Percentiles rank a stretch among this genome's conserved stretches.
Evolutionary conservation across 2,113 vertebrate species (phyloP).

Genomic region (Larimichthys crocea): DNA sequence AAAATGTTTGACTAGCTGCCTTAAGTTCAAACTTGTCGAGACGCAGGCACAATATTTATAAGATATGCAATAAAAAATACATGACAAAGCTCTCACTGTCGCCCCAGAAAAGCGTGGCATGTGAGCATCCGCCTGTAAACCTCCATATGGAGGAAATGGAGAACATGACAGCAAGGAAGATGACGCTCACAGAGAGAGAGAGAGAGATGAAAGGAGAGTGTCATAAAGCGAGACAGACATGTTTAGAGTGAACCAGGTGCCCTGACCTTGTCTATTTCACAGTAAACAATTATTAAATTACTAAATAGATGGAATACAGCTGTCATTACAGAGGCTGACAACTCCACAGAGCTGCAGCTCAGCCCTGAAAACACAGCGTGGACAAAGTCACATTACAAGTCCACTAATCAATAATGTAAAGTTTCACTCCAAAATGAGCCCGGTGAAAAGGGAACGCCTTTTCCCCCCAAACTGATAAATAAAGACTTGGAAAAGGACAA

Average conservation of each 20-base stretch:
- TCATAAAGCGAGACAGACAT: background rate
- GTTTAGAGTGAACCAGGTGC: constrained; percentile 38
- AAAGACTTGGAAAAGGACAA: background rate
- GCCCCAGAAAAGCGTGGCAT: background rate
- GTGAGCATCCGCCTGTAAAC: constrained; percentile 3
- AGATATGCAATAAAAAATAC: constrained; percentile 19
- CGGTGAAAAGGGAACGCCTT: background rate
- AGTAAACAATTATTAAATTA: constrained; percentile 36
- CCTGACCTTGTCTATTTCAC: constrained; percentile 48
- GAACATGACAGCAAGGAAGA: constrained; percentile 14
- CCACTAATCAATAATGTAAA: constrained; percentile 45
- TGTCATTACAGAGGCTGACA: constrained; percentile 32
- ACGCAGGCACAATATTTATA: constrained; percentile 16
- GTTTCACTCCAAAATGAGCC: constrained; percentile 4
- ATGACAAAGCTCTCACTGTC: constrained; percentile 12
- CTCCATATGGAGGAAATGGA: background rate
- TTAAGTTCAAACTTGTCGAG: background rate
- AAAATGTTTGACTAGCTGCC: background rate
- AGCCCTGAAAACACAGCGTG: background rate
- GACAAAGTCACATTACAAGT: constrained; percentile 28
- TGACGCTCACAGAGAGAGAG: background rate
- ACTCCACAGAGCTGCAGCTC: background rate
- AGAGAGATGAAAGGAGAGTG: constrained; percentile 12
- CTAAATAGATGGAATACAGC: constrained; percentile 37
- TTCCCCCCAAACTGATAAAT: background rate